A percentile compares a stretch with the other conserved stretches of the same genome.
These are phyloP conservation scores for Forbesichthys agassizii DNA, from an alignment of 2,113 vertebrate species.

Conservation along the genomic window DNA sequence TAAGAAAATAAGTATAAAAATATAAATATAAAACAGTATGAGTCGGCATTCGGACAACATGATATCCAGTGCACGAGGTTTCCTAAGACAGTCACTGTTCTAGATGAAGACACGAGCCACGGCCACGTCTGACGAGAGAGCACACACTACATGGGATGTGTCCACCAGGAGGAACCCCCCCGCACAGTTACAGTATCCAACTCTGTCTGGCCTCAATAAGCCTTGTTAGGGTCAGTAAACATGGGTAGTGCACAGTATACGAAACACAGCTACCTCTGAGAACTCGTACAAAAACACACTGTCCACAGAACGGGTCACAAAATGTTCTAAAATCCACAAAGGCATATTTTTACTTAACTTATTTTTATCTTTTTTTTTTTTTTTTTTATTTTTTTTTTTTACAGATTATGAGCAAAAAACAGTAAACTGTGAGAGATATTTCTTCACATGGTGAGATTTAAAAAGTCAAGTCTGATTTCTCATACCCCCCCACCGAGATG, in stretches of 20 bases:
- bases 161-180: slow-evolving; percentile 76
- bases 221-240: slow-evolving; percentile 68
- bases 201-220: slow-evolving; percentile 62
- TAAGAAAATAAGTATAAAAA: slow-evolving; percentile 99
- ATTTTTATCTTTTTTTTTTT: background rate
- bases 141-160: slow-evolving; percentile 77
- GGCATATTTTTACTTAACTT: slow-evolving; percentile 66
- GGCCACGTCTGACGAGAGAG: slow-evolving; percentile 76
- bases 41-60: slow-evolving; percentile 78
- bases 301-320: slow-evolving; percentile 81
- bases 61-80: slow-evolving; percentile 75
- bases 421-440: slow-evolving; percentile 58
- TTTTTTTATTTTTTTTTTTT: background rate
- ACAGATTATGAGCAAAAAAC: slow-evolving; percentile 74
- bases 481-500: slow-evolving; percentile 22
- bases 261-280: slow-evolving; percentile 80
- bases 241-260: slow-evolving; percentile 82
- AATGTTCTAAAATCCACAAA: slow-evolving; percentile 78
- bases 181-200: slow-evolving; percentile 78
- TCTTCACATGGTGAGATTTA: slow-evolving; percentile 34
- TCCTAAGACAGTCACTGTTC: slow-evolving; percentile 78
- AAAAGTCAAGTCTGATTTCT: slow-evolving; percentile 42
- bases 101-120: slow-evolving; percentile 75
- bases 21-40: slow-evolving; percentile 99
- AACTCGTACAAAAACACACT: slow-evolving; percentile 82